A percentile compares a stretch with the other conserved stretches of the same genome.
phyloP scores from a whole-genome alignment of 2,797 vertebrate genomes.

The Xerus rutilus region DNA sequence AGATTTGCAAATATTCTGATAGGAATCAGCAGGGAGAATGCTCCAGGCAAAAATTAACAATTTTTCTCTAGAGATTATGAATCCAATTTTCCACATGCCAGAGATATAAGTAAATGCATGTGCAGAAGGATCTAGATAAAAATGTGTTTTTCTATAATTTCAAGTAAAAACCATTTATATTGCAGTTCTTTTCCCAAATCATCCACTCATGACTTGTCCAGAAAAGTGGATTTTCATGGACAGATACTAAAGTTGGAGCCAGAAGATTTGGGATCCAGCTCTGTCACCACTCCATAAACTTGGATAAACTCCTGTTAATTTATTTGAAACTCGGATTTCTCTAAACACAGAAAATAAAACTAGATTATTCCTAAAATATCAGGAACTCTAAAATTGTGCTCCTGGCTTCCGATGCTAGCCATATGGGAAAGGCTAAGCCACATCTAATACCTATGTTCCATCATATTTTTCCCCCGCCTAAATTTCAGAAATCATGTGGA shows the following conservation, averaged over 20 bases:
- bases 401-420: not conserved
- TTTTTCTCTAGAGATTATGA: constrained; percentile 77
- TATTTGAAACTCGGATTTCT: not conserved
- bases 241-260: not conserved
- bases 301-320: not conserved
- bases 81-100: constrained; percentile 82
- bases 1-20: constrained; percentile 80
- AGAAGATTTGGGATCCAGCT: not conserved
- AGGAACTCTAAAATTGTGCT: not conserved
- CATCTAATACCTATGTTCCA: not conserved
- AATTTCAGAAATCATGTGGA: not conserved
- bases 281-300: not conserved
- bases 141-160: constrained; percentile 68
- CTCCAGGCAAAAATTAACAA: constrained; percentile 79
- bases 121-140: constrained; percentile 71
- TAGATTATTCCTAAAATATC: not conserved
- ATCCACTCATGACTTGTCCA: not conserved
- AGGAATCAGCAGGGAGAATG: constrained; percentile 79
- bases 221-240: not conserved
- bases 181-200: constrained; percentile 54
- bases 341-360: not conserved
- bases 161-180: constrained; percentile 57
- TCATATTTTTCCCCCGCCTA: not conserved
- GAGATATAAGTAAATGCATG: constrained; percentile 81
- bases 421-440: not conserved